Conservation (phyloP, 2,113 vertebrate genomes). For the Podiceps cristatus region DNA sequence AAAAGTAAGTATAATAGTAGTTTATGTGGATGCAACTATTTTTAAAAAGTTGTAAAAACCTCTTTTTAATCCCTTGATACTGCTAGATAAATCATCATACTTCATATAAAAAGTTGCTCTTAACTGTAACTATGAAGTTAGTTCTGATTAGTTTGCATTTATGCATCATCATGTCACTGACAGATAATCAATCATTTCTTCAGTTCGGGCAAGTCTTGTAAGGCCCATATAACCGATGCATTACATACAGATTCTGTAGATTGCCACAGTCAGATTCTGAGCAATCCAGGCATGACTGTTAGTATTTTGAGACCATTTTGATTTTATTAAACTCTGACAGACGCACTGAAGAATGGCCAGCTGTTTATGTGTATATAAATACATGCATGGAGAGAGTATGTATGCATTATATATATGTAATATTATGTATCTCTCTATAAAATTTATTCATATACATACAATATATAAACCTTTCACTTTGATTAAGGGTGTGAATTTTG, state of each 20-base stretch:
- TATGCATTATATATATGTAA: not conserved
- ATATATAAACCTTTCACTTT: not conserved
- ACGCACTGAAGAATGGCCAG: not conserved
- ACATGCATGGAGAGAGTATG: not conserved
- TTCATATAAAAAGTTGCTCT: not conserved
- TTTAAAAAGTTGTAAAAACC: not conserved
- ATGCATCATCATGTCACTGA: not conserved
- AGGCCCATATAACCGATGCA: not conserved
- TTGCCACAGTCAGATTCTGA: constrained; percentile 2
- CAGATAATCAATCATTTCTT: not conserved
- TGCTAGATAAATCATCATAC: not conserved
- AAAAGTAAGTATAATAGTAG: not conserved
- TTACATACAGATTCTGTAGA: not conserved
- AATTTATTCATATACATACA: not conserved
- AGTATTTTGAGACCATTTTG: not conserved
- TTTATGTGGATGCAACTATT: not conserved
- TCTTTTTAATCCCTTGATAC: not conserved
- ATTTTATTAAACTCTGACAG: constrained; percentile 11
- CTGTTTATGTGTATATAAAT: not conserved
- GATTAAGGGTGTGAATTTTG: not conserved
- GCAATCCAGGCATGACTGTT: not conserved
- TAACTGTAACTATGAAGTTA: not conserved
- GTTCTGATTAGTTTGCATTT: not conserved
- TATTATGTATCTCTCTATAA: not conserved
- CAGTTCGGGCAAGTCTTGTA: not conserved